phyloP scores from a whole-genome alignment of 2,797 vertebrate species.

The Loriculus beryllinus region DNA sequence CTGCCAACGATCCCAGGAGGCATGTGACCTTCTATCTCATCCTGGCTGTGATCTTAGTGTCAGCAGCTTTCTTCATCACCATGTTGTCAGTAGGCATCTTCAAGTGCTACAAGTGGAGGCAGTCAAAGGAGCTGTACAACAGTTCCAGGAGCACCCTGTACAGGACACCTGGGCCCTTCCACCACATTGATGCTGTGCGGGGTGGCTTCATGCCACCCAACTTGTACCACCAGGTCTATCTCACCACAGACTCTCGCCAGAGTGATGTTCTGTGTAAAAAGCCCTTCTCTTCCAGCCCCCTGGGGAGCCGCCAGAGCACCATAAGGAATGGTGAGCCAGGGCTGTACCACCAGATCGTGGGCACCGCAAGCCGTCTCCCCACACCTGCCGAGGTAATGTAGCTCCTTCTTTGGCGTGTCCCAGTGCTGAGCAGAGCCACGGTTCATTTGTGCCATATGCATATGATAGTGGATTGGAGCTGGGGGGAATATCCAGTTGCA shows the following conservation, averaged over 20 bases:
- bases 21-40: conserved; percentile 84
- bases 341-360: conserved; percentile 74
- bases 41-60: conserved; percentile 81
- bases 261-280: conserved; percentile 76
- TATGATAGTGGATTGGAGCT: rapidly evolving
- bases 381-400: conserved; percentile 72
- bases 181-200: conserved; percentile 72
- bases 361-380: conserved; percentile 66
- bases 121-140: conserved; percentile 73
- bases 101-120: conserved; percentile 78
- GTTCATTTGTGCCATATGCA: rapidly evolving
- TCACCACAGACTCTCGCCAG: conserved; percentile 76
- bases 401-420: not conserved
- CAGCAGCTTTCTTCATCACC: conserved; percentile 80
- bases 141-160: conserved; percentile 72
- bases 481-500: rapidly evolving
- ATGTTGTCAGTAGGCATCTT: conserved; percentile 74
- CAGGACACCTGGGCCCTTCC: conserved; percentile 73
- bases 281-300: conserved; percentile 67
- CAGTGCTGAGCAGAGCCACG: not conserved
- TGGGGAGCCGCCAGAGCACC: conserved; percentile 74
- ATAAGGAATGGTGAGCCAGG: conserved; percentile 74
- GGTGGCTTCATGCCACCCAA: conserved; percentile 64
- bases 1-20: conserved; percentile 70
- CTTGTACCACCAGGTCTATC: conserved; percentile 79